These are phyloP conservation scores for Corydoras sp. DNA, from an alignment of 2,113 vertebrate genomes.

Conservation along the genomic window DNA sequence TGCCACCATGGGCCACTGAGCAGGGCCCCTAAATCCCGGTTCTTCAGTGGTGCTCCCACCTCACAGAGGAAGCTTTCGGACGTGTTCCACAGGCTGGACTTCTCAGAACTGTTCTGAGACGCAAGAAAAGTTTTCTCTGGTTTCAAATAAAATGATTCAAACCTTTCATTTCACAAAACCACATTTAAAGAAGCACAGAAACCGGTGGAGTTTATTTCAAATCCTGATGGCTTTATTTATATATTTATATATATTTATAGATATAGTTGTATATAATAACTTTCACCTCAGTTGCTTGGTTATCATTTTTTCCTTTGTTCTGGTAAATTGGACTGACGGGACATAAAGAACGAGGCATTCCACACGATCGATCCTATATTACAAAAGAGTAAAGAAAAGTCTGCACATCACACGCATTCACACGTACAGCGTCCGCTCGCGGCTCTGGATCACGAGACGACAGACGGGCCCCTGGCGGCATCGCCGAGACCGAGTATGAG, in stretches of 20 bases:
- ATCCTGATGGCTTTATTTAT: slow-evolving; percentile 77
- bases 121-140: no score
- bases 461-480: no score
- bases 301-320: slow-evolving; percentile 66
- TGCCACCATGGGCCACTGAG: no score
- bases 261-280: slow-evolving; percentile 65
- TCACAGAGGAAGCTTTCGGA: no score
- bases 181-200: slow-evolving; percentile 29
- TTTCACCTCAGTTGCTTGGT: slow-evolving; percentile 68
- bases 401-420: slow-evolving; percentile 45
- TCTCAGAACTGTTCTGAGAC: no score
- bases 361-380: slow-evolving; percentile 67
- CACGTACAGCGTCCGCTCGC: slow-evolving; percentile 26
- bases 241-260: slow-evolving; percentile 67
- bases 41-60: no score
- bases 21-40: no score
- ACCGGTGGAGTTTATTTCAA: slow-evolving; percentile 60
- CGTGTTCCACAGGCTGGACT: no score
- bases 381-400: slow-evolving; percentile 67
- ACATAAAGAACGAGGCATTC: slow-evolving; percentile 72
- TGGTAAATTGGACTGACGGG: slow-evolving; percentile 69
- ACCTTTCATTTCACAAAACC: no score
- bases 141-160: no score
- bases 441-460: not conserved
- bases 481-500: no score